Evolutionary conservation across 2,113 vertebrate species (phyloP).

Genomic region (Pseudopipra pipra): DNA sequence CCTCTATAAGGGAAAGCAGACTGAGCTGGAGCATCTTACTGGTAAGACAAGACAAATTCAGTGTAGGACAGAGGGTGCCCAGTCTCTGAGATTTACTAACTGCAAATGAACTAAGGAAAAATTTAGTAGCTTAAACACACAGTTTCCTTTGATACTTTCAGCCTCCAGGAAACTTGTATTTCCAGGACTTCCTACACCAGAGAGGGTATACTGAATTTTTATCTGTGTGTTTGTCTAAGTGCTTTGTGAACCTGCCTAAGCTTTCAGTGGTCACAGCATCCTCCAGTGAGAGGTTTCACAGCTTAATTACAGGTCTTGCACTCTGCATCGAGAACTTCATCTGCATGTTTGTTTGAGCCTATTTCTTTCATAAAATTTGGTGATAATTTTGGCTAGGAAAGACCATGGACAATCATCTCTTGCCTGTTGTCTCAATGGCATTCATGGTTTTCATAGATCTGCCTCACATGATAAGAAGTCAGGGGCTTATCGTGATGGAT

Average conservation of each 20-base stretch:
- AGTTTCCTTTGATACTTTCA: background rate
- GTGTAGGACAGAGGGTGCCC: too few relatives aligned
- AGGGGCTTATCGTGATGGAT: background rate
- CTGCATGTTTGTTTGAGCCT: background rate
- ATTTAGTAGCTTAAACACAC: background rate
- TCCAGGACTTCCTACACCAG: background rate
- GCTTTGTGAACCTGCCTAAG: background rate
- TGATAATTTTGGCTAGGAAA: background rate
- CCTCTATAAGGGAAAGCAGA: background rate
- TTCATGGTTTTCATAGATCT: background rate
- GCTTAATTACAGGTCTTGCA: background rate
- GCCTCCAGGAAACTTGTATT: background rate
- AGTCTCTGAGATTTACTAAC: too few relatives aligned
- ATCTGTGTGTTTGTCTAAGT: background rate
- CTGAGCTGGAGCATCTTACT: background rate
- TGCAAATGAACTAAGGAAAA: background rate
- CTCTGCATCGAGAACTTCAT: background rate
- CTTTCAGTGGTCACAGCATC: background rate
- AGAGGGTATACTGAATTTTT: background rate
- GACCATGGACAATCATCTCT: background rate
- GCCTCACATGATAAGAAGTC: background rate
- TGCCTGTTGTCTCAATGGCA: background rate
- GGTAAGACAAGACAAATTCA: background rate
- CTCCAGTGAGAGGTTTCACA: background rate
- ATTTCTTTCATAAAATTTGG: background rate